Evolutionary conservation across 2,888 invertebrate genomes (phyloP).

Genomic region (Meghimatium bilineatum): DNA sequence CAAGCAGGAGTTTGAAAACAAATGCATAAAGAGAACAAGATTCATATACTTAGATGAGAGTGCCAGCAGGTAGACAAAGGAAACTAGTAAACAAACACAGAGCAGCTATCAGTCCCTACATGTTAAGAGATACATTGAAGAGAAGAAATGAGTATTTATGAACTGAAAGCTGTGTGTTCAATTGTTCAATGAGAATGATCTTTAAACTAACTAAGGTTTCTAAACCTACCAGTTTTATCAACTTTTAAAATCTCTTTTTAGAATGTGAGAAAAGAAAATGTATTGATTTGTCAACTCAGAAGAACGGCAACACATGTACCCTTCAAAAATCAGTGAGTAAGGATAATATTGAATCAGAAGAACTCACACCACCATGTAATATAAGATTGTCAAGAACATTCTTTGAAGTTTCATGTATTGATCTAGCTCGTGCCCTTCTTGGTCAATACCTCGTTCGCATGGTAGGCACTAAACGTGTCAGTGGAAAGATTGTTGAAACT

Average conservation of each 20-base stretch:
- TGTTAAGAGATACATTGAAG: too few relatives aligned
- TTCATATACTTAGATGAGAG: too few relatives aligned
- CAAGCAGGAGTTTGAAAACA: too few relatives aligned
- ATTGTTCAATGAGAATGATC: too few relatives aligned
- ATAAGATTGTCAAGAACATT: slow-evolving; percentile 59
- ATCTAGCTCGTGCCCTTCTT: slow-evolving; percentile 81
- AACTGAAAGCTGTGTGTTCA: too few relatives aligned
- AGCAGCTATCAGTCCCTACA: too few relatives aligned
- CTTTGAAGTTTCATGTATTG: slow-evolving; percentile 68
- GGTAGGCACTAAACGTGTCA: slow-evolving; percentile 79
- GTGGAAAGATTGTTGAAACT: slow-evolving; percentile 85
- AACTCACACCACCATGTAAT: background rate
- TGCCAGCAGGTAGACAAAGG: too few relatives aligned
- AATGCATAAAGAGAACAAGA: too few relatives aligned
- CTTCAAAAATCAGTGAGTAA: background rate
- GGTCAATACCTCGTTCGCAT: slow-evolving; percentile 82
- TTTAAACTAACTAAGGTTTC: too few relatives aligned
- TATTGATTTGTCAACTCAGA: background rate
- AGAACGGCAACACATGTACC: background rate
- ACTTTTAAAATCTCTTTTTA: background rate
- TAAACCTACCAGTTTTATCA: background rate
- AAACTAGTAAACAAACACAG: too few relatives aligned
- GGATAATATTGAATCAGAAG: background rate
- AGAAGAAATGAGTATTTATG: too few relatives aligned
- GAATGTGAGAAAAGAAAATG: background rate